Evolutionary conservation across 1,140 invertebrate species (phyloP), one percentile per base, ranked within the genome.

Genomic region (Scaptomyza graminum): DNA sequence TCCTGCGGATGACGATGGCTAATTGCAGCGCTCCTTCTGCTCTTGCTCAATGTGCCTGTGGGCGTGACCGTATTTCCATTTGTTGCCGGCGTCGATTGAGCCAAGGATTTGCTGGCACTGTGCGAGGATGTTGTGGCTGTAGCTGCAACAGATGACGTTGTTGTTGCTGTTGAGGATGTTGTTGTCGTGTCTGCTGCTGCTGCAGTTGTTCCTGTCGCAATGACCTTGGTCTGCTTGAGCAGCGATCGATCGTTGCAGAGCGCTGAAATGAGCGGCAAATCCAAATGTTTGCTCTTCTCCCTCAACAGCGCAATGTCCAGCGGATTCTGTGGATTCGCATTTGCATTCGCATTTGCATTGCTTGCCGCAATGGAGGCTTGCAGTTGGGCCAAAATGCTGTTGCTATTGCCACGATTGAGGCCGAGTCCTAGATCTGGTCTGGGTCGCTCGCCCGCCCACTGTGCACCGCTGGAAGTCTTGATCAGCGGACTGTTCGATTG

Each of bases 201-300:
- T 54, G 49, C 54, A 15, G 8, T 46, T 41, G 22, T 44, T 46
- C 90, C 95, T 93, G 44, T 7, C 9, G 95, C 95, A 80, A 96
- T 96, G 11, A 96, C 96, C 91, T 97, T 96, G 4, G 96, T 97
- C 91, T 97, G 96, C 91, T 96, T 97, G 46, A 97, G 91, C 64
- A 97, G 92, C 41, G 96, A 96, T 28, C 95, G 94, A 91, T 98
- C 97, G 89, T 97, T 97, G 92, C 97, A 98, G 51, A 98, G 92
- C 4, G 97, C 97, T 41, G 96, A 96, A 82, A 98, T 97, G 28
- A 98, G 92, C 12, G 97, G 97, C 81, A 98, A 92, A 92, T 98
- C 97, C 70, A 97, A 92, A 80, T 97, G 96, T 72, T 96, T 95
- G 92, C 96, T 97, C 92, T 97, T 96, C 91, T 97, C 96, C 31